Conservation (phyloP, 1,140 invertebrate species). For the Diuraphis noxia region DNA sequence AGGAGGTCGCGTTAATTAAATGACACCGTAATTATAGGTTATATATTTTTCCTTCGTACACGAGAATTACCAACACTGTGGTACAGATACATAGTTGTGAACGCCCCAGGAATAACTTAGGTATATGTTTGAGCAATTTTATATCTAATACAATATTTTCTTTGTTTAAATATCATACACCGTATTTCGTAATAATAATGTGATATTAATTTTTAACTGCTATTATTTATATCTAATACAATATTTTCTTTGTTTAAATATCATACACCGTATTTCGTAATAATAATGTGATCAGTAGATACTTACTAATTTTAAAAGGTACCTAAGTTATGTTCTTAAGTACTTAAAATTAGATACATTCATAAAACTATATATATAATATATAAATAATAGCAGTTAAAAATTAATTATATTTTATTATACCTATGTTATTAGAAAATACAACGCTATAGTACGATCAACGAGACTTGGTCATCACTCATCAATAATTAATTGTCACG, state of each 20-base stretch:
- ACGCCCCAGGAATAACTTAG: neutral
- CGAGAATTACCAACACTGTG: neutral
- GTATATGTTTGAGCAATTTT: neutral
- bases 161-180: neutral
- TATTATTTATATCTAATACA: no score
- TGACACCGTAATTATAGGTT: slow-evolving; percentile 15
- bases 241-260: neutral
- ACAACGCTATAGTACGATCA: neutral
- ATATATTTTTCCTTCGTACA: slow-evolving; percentile 2
- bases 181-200: neutral
- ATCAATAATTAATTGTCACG: neutral
- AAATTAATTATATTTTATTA: neutral
- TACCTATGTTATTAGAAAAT: neutral
- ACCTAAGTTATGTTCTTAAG: neutral
- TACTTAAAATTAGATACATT: neutral
- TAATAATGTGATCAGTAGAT: neutral
- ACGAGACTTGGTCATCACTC: neutral
- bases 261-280: neutral
- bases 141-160: neutral
- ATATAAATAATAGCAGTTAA: neutral
- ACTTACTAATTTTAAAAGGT: neutral
- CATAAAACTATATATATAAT: neutral
- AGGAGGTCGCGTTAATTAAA: slow-evolving; percentile 30
- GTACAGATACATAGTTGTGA: neutral
- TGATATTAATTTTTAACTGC: no score